phyloP scores from a whole-genome alignment of 2,797 vertebrate species.

The Nyctibius grandis region DNA sequence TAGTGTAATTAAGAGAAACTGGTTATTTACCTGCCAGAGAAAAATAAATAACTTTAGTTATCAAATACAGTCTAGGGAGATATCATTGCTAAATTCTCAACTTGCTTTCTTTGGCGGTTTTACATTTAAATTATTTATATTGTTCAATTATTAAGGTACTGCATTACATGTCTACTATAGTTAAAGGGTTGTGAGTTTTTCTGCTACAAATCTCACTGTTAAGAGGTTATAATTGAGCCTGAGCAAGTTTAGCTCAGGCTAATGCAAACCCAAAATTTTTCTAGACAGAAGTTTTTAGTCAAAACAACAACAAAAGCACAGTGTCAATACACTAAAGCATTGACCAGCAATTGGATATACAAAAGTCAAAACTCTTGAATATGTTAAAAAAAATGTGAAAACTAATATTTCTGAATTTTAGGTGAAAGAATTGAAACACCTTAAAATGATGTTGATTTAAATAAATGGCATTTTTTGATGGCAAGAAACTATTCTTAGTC shows the following conservation, averaged over 20 bases:
- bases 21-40: conserved; percentile 62
- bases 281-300: background rate
- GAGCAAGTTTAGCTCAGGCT: background rate
- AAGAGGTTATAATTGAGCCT: background rate
- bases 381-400: background rate
- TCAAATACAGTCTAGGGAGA: conserved; percentile 34
- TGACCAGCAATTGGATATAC: background rate
- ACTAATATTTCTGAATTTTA: background rate
- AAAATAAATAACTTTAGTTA: conserved; percentile 29
- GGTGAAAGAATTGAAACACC: background rate
- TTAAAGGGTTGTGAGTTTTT: background rate
- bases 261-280: background rate
- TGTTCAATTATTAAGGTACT: conserved; percentile 30
- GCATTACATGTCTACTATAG: background rate
- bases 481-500: background rate
- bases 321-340: background rate
- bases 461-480: background rate
- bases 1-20: conserved; percentile 56
- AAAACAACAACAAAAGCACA: background rate
- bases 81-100: conserved; percentile 43
- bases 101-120: background rate
- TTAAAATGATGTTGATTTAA: background rate
- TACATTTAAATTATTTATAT: conserved; percentile 21
- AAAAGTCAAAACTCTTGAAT: background rate
- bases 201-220: background rate